These are phyloP conservation scores for Dasyurus viverrinus DNA, from an alignment of 2,113 vertebrate species.

Conservation along the genomic window DNA sequence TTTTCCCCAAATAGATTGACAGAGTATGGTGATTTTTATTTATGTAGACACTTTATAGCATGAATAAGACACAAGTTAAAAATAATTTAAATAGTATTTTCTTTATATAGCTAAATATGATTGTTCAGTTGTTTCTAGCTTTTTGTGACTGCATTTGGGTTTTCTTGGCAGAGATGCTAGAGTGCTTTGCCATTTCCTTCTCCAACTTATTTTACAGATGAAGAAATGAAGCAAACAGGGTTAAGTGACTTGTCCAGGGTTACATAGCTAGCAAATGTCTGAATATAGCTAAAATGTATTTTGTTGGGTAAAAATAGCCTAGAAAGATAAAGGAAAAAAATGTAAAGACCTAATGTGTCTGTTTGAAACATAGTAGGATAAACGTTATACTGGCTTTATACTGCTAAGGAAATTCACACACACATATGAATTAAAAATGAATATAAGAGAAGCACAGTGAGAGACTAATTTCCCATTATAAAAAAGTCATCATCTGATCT, in stretches of 20 bases:
- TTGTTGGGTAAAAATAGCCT: neutral
- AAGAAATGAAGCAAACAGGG: neutral
- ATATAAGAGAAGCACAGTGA: neutral
- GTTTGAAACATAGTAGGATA: neutral
- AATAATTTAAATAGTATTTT: neutral
- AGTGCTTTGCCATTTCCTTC: neutral
- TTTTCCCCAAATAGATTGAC: neutral
- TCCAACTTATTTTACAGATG: neutral
- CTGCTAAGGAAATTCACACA: neutral
- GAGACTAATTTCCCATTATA: neutral
- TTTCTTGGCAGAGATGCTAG: neutral
- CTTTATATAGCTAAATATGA: neutral
- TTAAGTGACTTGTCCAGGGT: neutral
- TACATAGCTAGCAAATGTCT: neutral
- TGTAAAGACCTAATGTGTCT: neutral
- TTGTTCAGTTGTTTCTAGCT: neutral
- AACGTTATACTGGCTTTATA: neutral
- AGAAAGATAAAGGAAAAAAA: neutral
- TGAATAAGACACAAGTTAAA: neutral
- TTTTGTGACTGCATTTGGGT: neutral
- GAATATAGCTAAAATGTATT: neutral
- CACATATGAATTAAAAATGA: neutral
- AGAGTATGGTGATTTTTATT: neutral
- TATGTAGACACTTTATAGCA: neutral
- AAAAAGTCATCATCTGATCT: neutral